phyloP scores from a whole-genome alignment of 2,113 vertebrate species.

The Lasiurus cinereus region DNA sequence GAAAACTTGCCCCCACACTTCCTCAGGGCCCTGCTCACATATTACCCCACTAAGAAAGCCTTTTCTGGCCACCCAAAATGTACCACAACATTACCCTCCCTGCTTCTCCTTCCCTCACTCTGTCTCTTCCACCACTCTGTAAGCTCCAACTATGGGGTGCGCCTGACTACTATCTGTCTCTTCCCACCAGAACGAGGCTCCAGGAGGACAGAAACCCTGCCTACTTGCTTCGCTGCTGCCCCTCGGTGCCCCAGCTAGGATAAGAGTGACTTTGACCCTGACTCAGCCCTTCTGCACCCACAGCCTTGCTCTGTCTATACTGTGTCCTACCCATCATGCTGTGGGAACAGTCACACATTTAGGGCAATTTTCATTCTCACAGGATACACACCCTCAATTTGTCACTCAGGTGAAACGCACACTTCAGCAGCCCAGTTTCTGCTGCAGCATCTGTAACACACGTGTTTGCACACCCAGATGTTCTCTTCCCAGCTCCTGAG shows the following conservation, averaged over 20 bases:
- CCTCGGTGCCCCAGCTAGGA: neutral
- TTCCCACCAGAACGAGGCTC: neutral
- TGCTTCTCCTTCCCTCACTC: neutral
- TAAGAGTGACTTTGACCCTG: neutral
- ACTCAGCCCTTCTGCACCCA: neutral
- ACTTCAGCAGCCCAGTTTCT: neutral
- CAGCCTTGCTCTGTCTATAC: neutral
- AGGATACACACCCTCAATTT: accelerated
- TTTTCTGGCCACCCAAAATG: neutral
- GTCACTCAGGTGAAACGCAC: neutral
- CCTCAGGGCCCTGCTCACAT: neutral
- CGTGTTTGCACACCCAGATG: neutral
- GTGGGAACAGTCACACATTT: neutral
- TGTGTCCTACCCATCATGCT: neutral
- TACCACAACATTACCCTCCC: no score
- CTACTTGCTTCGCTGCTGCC: neutral
- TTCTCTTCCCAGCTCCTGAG: neutral
- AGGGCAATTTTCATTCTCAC: neutral
- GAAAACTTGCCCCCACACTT: neutral
- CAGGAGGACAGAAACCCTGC: neutral
- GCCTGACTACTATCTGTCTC: neutral
- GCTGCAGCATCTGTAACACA: neutral
- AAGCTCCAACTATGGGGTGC: neutral
- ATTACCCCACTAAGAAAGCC: neutral
- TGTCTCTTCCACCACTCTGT: neutral